Percentiles rank a stretch among this genome's conserved stretches.
These are phyloP conservation scores for Axea sp. DNA, from an alignment of 2,888 invertebrate species.

Conservation along the genomic window DNA sequence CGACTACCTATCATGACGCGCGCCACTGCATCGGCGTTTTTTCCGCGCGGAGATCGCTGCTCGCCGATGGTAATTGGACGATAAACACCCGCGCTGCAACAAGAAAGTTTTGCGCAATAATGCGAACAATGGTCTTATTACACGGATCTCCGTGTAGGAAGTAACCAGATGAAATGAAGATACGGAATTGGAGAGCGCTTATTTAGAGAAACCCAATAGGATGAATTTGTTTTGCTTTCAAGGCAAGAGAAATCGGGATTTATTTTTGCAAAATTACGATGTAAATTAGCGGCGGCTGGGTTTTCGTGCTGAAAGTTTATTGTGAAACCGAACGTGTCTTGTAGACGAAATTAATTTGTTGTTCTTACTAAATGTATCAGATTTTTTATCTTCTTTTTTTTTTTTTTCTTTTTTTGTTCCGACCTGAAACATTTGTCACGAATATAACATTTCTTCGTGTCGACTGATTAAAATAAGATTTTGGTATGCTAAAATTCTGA, in stretches of 20 bases:
- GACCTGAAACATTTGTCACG: too few species aligned
- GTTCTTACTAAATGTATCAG: too few species aligned
- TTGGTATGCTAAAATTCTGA: too few species aligned
- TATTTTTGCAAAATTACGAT: slow-evolving; percentile 31
- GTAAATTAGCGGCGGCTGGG: slow-evolving; percentile 5
- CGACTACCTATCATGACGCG: slow-evolving; percentile 59
- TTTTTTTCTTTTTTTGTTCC: too few species aligned
- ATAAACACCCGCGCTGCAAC: slow-evolving; percentile 64
- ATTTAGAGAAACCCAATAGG: slow-evolving; percentile 50
- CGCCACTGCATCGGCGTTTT: slow-evolving; percentile 59
- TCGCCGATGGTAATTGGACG: slow-evolving; percentile 70
- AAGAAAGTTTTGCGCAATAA: slow-evolving; percentile 63
- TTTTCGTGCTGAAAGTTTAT: too few species aligned
- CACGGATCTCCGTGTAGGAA: slow-evolving; percentile 61
- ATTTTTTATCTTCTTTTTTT: too few species aligned
- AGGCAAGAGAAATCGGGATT: slow-evolving; percentile 37
- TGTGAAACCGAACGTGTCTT: too few species aligned
- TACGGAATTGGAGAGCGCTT: slow-evolving; percentile 56
- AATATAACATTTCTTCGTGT: too few species aligned
- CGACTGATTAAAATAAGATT: too few species aligned
- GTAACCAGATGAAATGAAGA: slow-evolving; percentile 58
- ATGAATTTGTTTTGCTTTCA: slow-evolving; percentile 53
- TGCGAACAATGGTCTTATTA: slow-evolving; percentile 64
- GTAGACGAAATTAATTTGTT: too few species aligned
- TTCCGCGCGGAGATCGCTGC: slow-evolving; percentile 62